phyloP scores from a whole-genome alignment of 2,888 invertebrate species.

The Tipula helvola region DNA sequence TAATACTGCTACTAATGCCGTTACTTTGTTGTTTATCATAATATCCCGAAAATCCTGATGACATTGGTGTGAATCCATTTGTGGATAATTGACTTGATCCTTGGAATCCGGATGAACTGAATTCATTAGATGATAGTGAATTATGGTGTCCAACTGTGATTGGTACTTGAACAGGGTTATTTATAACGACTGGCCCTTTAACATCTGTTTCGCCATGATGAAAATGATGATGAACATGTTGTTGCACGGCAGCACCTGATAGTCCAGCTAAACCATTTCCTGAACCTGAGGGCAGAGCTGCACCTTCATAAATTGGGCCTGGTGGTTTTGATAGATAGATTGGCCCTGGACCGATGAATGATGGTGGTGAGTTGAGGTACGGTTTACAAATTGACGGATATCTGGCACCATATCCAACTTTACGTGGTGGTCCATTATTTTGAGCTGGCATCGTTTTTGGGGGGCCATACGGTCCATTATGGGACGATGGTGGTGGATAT shows the following conservation, averaged over 20 bases:
- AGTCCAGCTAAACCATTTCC: conserved; percentile 14
- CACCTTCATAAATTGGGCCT: conserved; percentile 27
- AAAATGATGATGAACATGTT: conserved; percentile 77
- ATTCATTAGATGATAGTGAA: conserved; percentile 35
- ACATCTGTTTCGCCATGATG: conserved; percentile 49
- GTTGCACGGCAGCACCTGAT: conserved; percentile 39
- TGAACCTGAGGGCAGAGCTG: conserved; percentile 18
- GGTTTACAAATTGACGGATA: conserved; percentile 17
- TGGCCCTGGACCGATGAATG: conserved; percentile 16
- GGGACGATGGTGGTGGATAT: conserved; percentile 55
- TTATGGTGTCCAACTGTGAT: conserved; percentile 38
- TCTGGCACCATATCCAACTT: conserved; percentile 41
- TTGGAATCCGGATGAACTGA: conserved; percentile 31
- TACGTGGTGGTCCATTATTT: conserved; percentile 42
- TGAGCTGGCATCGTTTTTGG: conserved; percentile 44
- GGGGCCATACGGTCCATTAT: conserved; percentile 36
- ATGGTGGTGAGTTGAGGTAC: conserved; percentile 21
- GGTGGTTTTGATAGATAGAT: conserved; percentile 36
- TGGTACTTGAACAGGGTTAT: conserved; percentile 43
- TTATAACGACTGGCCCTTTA: conserved; percentile 46
- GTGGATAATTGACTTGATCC: conserved; percentile 23
- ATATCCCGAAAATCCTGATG: conserved; percentile 27
- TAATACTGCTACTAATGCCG: conserved; percentile 16
- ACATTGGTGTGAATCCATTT: conserved; percentile 28
- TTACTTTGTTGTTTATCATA: conserved; percentile 35